phyloP scores from a whole-genome alignment of 1,140 invertebrate species.

The Drosophila grimshawi region DNA sequence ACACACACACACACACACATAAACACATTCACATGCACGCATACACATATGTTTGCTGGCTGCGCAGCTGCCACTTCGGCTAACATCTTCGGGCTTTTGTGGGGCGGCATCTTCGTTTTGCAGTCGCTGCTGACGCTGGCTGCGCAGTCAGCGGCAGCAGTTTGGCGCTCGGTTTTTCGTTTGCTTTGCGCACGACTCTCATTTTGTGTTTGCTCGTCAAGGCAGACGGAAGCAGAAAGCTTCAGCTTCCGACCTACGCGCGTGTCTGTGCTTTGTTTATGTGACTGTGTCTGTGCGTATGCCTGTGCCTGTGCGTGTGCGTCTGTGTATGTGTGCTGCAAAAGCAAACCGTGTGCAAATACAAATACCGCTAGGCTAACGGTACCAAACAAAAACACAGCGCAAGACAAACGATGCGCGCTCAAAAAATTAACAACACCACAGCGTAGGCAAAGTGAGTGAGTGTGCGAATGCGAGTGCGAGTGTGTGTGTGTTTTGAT shows the following conservation, averaged over 20 bases:
- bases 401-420: conserved; percentile 50
- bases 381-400: conserved; percentile 34
- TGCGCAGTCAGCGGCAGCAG: conserved; percentile 29
- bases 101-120: conserved; percentile 63
- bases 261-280: conserved; percentile 22
- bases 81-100: conserved; percentile 58
- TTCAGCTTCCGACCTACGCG: conserved; percentile 53
- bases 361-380: conserved; percentile 51
- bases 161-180: conserved; percentile 70
- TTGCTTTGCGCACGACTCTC: conserved; percentile 81
- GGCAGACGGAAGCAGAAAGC: conserved; percentile 68
- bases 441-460: conserved; percentile 42
- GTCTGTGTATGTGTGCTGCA: conserved; percentile 24
- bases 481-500: conserved; percentile 37
- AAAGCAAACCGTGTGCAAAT: conserved; percentile 19
- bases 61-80: conserved; percentile 54
- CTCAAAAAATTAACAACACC: conserved; percentile 40
- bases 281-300: conserved; percentile 5
- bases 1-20: background rate
- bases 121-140: conserved; percentile 26
- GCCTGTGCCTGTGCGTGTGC: background rate
- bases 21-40: background rate
- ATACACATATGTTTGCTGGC: conserved; percentile 23
- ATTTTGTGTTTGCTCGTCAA: conserved; percentile 81
- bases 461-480: background rate